A percentile compares a stretch with the other conserved stretches of the same genome.
phyloP scores from a whole-genome alignment of 2,113 vertebrate genomes.

The Heloderma charlesbogerti region DNA sequence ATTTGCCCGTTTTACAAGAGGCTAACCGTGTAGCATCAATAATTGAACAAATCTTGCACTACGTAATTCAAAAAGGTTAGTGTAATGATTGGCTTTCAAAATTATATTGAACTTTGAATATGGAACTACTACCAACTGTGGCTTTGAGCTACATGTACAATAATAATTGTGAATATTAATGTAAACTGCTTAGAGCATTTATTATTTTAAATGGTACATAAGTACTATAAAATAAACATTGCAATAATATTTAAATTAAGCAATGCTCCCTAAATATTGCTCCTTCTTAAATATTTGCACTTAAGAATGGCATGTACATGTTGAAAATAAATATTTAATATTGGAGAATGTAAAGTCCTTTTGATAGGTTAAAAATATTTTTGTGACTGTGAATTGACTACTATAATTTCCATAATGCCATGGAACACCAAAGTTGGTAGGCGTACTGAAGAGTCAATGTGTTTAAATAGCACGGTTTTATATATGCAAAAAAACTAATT shows the following conservation, averaged over 20 bases:
- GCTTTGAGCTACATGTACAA: neutral
- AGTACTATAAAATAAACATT: too few species aligned
- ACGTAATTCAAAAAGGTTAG: slow-evolving; percentile 97
- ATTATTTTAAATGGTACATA: too few species aligned
- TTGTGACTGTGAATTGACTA: neutral
- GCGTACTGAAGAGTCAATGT: neutral
- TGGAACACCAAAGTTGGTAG: neutral
- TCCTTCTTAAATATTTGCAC: neutral
- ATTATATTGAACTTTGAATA: neutral
- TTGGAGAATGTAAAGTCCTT: neutral
- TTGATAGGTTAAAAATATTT: neutral
- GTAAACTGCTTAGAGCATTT: too few species aligned
- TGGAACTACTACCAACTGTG: rapidly evolving
- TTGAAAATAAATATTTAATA: neutral
- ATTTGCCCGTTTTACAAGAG: slow-evolving; percentile 89
- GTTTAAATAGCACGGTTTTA: neutral
- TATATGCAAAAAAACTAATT: slow-evolving; percentile 19
- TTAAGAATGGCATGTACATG: neutral
- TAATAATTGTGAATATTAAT: rapidly evolving
- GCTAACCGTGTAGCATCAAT: slow-evolving; percentile 86
- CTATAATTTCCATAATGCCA: neutral
- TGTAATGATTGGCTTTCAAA: neutral
- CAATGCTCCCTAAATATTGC: neutral
- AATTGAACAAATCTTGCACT: slow-evolving; percentile 97
- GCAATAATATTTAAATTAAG: neutral